Conservation (phyloP, 2,888 invertebrate species). For the Scaptomyza tumidula region DNA sequence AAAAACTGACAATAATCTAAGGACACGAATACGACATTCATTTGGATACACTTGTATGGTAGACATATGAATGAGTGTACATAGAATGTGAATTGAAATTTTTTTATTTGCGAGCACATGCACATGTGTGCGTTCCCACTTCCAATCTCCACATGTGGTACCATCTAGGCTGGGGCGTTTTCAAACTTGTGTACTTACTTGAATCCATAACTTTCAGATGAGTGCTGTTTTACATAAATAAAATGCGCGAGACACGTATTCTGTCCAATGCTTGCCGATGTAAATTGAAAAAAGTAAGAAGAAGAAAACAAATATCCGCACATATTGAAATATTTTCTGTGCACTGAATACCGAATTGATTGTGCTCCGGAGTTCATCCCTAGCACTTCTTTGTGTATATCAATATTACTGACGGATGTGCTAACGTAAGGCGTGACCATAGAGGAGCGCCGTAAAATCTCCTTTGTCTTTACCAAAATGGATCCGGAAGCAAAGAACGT, state of each 20-base stretch:
- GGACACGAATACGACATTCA: conserved; percentile 63
- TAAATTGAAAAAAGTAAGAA: conserved; percentile 62
- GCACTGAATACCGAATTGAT: conserved; percentile 67
- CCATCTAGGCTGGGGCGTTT: conserved; percentile 43
- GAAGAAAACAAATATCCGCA: conserved; percentile 28
- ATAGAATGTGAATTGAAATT: conserved; percentile 3
- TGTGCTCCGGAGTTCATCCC: conserved; percentile 12
- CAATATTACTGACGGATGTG: conserved; percentile 46
- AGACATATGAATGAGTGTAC: not conserved
- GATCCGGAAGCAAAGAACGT: conserved; percentile 1
- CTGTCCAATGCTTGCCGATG: conserved; percentile 39
- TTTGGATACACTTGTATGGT: conserved; percentile 33
- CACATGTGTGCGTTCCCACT: conserved; percentile 6
- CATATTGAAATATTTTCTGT: conserved; percentile 68
- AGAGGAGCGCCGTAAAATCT: conserved; percentile 43
- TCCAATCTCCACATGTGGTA: conserved; percentile 17
- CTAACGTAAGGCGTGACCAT: conserved; percentile 34
- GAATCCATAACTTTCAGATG: conserved; percentile 60
- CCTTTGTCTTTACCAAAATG: conserved; percentile 36
- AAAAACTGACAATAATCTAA: conserved; percentile 12
- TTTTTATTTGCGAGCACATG: conserved; percentile 16
- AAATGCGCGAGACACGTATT: conserved; percentile 67
- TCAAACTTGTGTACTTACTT: conserved; percentile 9
- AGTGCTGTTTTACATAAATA: conserved; percentile 64
- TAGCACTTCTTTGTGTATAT: conserved; percentile 10